Evolutionary conservation across 1,140 invertebrate species (phyloP).

Genomic region (Magallana angulata): DNA sequence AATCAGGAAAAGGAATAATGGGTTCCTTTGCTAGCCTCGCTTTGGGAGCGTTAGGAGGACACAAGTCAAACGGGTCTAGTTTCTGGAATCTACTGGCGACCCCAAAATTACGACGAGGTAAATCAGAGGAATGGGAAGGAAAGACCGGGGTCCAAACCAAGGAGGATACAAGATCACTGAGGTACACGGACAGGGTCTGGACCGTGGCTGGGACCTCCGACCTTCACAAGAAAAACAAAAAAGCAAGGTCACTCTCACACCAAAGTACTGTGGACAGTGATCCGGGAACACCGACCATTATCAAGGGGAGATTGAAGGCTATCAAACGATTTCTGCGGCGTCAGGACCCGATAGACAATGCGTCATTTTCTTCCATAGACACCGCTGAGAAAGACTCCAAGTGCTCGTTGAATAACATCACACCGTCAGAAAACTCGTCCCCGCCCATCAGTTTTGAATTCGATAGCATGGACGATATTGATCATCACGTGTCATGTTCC

Average conservation of each 20-base stretch:
- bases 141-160: slow-evolving; percentile 51
- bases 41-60: slow-evolving; percentile 60
- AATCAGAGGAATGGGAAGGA: slow-evolving; percentile 61
- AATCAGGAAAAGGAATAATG: slow-evolving; percentile 61
- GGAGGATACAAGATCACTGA: slow-evolving; percentile 52
- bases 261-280: slow-evolving; percentile 56
- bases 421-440: slow-evolving; percentile 34
- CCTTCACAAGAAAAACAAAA: slow-evolving; percentile 50
- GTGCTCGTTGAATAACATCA: slow-evolving; percentile 37
- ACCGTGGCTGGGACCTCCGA: slow-evolving; percentile 40
- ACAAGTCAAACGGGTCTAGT: slow-evolving; percentile 60
- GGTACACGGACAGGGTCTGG: slow-evolving; percentile 45
- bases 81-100: slow-evolving; percentile 65
- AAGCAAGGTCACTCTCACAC: slow-evolving; percentile 26
- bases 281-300: slow-evolving; percentile 42
- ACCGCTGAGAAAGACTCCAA: slow-evolving; percentile 54
- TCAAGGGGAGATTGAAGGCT: slow-evolving; percentile 47
- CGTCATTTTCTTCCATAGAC: slow-evolving; percentile 53
- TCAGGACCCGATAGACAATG: slow-evolving; percentile 50
- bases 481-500: slow-evolving; percentile 2
- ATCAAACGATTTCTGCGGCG: slow-evolving; percentile 54
- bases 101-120: slow-evolving; percentile 62
- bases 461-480: slow-evolving; percentile 24
- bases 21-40: slow-evolving; percentile 67
- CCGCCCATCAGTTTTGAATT: slow-evolving; percentile 39